These are phyloP conservation scores for Chrysocyon brachyurus DNA, from an alignment of 2,797 vertebrate genomes.

Conservation along the genomic window DNA sequence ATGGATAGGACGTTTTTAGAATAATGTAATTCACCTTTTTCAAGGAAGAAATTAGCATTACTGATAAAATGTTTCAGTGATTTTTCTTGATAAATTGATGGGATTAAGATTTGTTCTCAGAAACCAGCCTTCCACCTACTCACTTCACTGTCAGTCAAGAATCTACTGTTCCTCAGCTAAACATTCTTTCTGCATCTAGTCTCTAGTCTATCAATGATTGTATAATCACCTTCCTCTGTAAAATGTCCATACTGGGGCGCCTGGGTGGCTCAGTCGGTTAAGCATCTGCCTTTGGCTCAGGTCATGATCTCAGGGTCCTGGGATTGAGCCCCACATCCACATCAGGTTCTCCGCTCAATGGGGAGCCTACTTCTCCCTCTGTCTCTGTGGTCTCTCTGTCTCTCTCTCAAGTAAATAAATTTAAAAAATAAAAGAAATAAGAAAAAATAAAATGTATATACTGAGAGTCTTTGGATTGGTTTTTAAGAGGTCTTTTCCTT, in stretches of 20 bases:
- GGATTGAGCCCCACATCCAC: neutral
- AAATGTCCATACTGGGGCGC: neutral
- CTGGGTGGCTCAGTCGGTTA: neutral
- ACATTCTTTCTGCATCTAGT: slow-evolving; percentile 47
- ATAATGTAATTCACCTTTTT: neutral
- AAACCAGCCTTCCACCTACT: slow-evolving; percentile 55
- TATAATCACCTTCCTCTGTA: slow-evolving; percentile 30
- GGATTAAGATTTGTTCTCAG: slow-evolving; percentile 62
- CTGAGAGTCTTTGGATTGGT: neutral
- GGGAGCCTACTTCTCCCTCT: neutral
- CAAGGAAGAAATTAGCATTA: slow-evolving; percentile 47
- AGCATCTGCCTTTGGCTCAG: neutral
- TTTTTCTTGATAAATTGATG: slow-evolving; percentile 64
- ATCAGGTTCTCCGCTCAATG: neutral
- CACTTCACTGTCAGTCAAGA: slow-evolving; percentile 71
- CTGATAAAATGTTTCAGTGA: slow-evolving; percentile 48
- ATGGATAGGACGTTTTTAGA: neutral
- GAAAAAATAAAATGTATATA: neutral
- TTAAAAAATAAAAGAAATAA: neutral
- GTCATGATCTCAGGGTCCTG: neutral
- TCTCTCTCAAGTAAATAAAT: neutral
- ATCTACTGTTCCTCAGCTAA: slow-evolving; percentile 69
- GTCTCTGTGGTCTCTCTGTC: neutral
- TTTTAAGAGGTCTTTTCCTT: neutral
- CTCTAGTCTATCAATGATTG: slow-evolving; percentile 43